These are phyloP conservation scores for Tenebrio molitor DNA, from an alignment of 1,140 invertebrate genomes.

Conservation along the genomic window DNA sequence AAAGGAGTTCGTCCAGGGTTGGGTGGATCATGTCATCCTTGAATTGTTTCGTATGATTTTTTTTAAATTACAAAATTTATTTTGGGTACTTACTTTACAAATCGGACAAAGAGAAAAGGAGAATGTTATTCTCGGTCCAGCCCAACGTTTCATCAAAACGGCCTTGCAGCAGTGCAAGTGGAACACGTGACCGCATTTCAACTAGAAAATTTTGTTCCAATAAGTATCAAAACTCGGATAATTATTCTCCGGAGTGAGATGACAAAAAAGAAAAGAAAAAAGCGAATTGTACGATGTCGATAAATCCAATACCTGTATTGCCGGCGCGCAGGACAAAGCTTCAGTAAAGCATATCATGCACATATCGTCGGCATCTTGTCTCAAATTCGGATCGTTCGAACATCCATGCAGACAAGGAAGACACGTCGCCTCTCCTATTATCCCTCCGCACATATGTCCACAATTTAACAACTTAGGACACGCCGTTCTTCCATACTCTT, in stretches of 20 bases:
- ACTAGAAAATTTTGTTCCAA: slow-evolving; percentile 65
- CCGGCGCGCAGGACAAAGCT: slow-evolving; percentile 93
- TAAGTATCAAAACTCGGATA: not conserved
- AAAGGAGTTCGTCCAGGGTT: slow-evolving; percentile 81
- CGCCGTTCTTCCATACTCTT: slow-evolving; percentile 87
- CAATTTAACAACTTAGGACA: slow-evolving; percentile 88
- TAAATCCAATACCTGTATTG: slow-evolving; percentile 88
- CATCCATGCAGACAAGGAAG: slow-evolving; percentile 93
- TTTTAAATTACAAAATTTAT: too few relatives aligned
- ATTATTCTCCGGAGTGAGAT: slow-evolving; percentile 14
- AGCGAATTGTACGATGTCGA: too few relatives aligned
- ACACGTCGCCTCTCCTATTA: slow-evolving; percentile 85
- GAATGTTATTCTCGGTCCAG: slow-evolving; percentile 96
- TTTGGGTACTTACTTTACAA: slow-evolving; percentile 90
- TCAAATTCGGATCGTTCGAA: slow-evolving; percentile 70
- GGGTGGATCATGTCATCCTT: slow-evolving; percentile 87
- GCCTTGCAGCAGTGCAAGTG: slow-evolving; percentile 93
- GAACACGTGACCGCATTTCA: slow-evolving; percentile 96
- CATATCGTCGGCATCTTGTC: slow-evolving; percentile 98
- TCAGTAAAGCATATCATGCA: slow-evolving; percentile 99
- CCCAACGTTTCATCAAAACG: slow-evolving; percentile 90
- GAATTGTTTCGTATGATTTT: too few relatives aligned
- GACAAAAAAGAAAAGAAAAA: too few relatives aligned
- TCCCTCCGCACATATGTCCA: slow-evolving; percentile 94
- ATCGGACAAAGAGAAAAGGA: slow-evolving; percentile 97